Conservation (phyloP, 2,888 invertebrate genomes). For the Lepidonotus clava region DNA sequence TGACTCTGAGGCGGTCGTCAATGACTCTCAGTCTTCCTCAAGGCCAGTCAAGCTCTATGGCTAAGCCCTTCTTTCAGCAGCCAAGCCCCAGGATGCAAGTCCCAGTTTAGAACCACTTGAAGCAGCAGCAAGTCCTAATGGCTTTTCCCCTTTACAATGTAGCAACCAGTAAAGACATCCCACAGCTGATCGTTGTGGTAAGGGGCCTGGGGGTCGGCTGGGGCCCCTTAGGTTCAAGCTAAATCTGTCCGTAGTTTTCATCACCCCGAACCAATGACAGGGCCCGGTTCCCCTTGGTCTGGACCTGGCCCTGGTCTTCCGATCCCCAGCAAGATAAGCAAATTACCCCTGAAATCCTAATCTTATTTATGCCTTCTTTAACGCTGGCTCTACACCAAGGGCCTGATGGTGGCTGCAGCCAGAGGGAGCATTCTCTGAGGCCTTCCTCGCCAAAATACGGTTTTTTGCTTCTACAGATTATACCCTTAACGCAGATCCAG, state of each 20-base stretch:
- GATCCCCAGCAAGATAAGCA: slow-evolving; percentile 9
- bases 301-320: background rate
- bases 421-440: no score
- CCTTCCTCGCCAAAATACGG: no score
- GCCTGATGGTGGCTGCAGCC: no score
- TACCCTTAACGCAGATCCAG: no score
- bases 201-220: background rate
- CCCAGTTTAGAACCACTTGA: slow-evolving; percentile 17
- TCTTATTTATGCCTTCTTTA: slow-evolving; percentile 44
- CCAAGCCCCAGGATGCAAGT: background rate
- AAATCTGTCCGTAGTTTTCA: background rate
- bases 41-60: background rate
- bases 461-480: no score
- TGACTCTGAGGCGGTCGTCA: no score
- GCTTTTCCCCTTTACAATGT: slow-evolving; percentile 14
- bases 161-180: background rate
- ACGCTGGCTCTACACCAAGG: no score
- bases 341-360: slow-evolving; percentile 18
- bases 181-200: background rate
- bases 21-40: background rate
- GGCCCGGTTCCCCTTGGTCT: background rate
- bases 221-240: background rate
- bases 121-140: slow-evolving; percentile 13
- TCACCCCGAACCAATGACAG: background rate
- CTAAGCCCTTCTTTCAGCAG: background rate